phyloP scores from a whole-genome alignment of 1,140 invertebrate genomes.

The Euglossa dilemma region DNA sequence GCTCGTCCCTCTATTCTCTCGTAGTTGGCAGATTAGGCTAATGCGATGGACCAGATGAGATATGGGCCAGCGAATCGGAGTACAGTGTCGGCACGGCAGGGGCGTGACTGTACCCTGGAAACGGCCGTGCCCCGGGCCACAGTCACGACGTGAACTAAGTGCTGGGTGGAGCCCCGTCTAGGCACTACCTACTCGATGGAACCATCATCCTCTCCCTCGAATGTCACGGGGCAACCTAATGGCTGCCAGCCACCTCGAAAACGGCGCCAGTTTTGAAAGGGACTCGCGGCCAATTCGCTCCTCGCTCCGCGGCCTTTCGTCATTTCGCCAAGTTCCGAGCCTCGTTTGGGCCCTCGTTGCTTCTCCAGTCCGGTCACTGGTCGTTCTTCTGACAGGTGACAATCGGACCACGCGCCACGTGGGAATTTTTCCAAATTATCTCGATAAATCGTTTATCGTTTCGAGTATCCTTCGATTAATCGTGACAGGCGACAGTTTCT shows the following conservation, averaged over 20 bases:
- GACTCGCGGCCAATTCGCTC: neutral
- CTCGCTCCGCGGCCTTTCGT: too few species aligned
- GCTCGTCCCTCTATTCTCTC: conserved; percentile 52
- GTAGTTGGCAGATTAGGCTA: conserved; percentile 79
- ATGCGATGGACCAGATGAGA: conserved; percentile 81
- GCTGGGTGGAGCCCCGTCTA: conserved; percentile 81
- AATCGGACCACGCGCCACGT: too few species aligned
- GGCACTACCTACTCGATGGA: conserved; percentile 81
- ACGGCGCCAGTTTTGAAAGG: conserved; percentile 77
- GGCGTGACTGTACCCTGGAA: conserved; percentile 81
- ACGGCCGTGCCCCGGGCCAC: conserved; percentile 79
- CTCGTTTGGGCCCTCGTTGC: neutral
- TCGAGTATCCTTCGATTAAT: neutral
- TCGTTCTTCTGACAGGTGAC: neutral
- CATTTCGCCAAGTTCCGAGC: neutral
- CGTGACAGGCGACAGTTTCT: neutral
- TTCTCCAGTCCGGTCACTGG: too few species aligned
- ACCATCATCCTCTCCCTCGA: conserved; percentile 80
- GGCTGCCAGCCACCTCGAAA: conserved; percentile 75
- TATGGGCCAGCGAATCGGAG: conserved; percentile 82
- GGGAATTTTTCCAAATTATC: neutral
- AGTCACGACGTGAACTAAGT: conserved; percentile 81
- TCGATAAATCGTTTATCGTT: neutral
- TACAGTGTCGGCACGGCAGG: conserved; percentile 76
- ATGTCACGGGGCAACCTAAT: conserved; percentile 76